Conservation (phyloP, 1,140 invertebrate species). For the Cylas formicarius region DNA sequence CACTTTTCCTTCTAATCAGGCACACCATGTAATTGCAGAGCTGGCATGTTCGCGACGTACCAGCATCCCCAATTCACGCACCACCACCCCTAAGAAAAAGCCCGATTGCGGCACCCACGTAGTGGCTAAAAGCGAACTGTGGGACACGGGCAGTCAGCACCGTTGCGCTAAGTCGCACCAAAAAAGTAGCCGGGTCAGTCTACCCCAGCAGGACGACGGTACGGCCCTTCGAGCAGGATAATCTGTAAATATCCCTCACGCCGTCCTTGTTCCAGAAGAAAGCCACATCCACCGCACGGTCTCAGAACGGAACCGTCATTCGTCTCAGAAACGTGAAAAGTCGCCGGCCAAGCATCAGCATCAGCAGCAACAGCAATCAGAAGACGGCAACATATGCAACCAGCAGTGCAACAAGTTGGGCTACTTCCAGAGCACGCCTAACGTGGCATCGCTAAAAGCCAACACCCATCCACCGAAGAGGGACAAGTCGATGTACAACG, state of each 20-base stretch:
- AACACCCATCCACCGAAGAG: constrained; percentile 25
- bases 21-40: no score
- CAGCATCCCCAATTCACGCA: constrained; percentile 26
- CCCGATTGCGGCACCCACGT: constrained; percentile 38
- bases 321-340: constrained; percentile 28
- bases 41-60: constrained; percentile 25
- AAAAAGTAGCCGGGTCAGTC: constrained; percentile 30
- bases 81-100: constrained; percentile 34
- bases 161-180: constrained; percentile 33
- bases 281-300: constrained; percentile 36
- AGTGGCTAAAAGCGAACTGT: constrained; percentile 40
- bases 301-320: constrained; percentile 36
- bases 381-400: constrained; percentile 28
- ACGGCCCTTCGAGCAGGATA: constrained; percentile 1
- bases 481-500: constrained; percentile 58
- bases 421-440: constrained; percentile 56
- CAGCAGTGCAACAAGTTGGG: constrained; percentile 47
- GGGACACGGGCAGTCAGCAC: constrained; percentile 40
- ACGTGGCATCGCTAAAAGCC: constrained; percentile 42
- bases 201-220: constrained; percentile 34
- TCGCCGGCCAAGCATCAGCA: constrained; percentile 25
- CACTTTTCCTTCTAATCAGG: no score
- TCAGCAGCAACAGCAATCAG: neutral
- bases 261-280: constrained; percentile 25
- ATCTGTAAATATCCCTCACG: neutral